Conservation (phyloP, 2,797 vertebrate genomes). For the Okamejei kenojei region DNA sequence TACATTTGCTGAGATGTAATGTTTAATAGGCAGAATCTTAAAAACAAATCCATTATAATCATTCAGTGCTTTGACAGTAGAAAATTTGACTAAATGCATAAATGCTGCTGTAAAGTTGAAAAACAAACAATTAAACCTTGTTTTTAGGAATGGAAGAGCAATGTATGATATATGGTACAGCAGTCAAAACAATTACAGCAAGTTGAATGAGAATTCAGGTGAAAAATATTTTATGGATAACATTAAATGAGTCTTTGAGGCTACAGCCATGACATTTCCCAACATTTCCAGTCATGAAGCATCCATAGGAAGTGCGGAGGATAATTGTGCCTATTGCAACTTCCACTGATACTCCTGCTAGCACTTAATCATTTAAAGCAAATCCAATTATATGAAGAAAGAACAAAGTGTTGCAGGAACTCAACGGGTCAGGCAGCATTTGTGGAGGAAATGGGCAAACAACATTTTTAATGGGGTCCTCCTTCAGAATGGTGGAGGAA, state of each 20-base stretch:
- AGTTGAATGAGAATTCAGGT: not conserved
- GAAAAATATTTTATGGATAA: not conserved
- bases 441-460: too few relatives aligned
- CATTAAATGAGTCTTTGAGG: not conserved
- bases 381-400: not conserved
- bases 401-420: too few relatives aligned
- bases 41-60: not conserved
- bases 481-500: too few relatives aligned
- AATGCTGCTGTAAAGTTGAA: not conserved
- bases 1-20: not conserved
- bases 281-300: not conserved
- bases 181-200: not conserved
- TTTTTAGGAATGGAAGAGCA: not conserved
- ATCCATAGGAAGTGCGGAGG: not conserved
- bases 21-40: not conserved
- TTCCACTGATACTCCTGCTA: not conserved
- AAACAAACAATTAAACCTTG: not conserved
- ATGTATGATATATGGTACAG: not conserved
- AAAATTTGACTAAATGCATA: not conserved
- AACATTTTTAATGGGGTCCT: too few relatives aligned
- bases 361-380: not conserved
- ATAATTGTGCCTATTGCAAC: not conserved
- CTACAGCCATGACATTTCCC: not conserved
- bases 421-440: too few relatives aligned
- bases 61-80: not conserved